phyloP scores from a whole-genome alignment of 1,140 invertebrate species.

The Agrilus planipennis region DNA sequence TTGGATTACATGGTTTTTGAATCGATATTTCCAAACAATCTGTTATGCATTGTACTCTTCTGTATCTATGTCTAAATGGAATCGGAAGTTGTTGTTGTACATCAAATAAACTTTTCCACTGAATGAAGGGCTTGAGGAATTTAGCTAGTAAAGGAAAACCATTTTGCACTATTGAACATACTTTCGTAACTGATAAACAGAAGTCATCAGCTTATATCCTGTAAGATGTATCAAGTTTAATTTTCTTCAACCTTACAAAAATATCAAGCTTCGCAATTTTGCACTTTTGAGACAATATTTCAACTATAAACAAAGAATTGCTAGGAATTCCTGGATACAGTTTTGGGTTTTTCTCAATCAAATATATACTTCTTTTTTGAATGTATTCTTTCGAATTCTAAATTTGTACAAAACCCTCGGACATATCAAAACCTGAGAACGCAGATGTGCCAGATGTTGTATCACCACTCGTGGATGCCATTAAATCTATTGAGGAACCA shows the following conservation, averaged over 20 bases:
- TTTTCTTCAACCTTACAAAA: constrained; percentile 2
- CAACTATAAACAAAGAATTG: not conserved
- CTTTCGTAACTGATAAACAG: not conserved
- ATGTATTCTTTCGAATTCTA: no score
- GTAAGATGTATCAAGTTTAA: not conserved
- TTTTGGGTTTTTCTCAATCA: not conserved
- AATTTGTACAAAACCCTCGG: no score
- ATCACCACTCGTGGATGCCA: no score
- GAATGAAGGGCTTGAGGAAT: not conserved
- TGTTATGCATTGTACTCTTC: constrained; percentile 2
- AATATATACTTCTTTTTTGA: no score
- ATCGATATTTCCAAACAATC: constrained; percentile 10
- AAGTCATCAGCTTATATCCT: not conserved
- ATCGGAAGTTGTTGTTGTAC: not conserved
- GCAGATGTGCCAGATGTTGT: no score
- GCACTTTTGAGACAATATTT: not conserved
- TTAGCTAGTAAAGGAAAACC: not conserved
- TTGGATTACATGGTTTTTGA: constrained; percentile 5
- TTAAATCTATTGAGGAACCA: no score
- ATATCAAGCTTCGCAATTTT: not conserved
- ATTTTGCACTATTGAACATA: not conserved
- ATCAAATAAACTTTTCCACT: not conserved
- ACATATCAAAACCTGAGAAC: no score
- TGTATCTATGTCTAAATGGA: not conserved
- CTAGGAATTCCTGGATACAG: not conserved